A percentile compares a stretch with the other conserved stretches of the same genome.
phyloP scores from a whole-genome alignment of 2,888 invertebrate genomes.

The Rhynchonema sp. region DNA sequence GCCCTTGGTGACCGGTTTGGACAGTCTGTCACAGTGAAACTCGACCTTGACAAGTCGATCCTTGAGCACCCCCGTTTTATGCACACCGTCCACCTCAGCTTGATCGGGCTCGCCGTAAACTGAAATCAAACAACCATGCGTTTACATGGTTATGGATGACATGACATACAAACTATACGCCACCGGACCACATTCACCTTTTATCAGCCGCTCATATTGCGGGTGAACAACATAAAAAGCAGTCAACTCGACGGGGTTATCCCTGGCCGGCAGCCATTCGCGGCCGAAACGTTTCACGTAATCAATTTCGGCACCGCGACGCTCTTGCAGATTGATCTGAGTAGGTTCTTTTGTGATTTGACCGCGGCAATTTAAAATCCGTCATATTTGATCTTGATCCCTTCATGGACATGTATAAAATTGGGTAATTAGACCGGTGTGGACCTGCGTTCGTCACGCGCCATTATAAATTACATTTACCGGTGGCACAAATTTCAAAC shows the following conservation, averaged over 20 bases:
- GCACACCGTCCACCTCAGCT: not conserved
- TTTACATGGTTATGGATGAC: not conserved
- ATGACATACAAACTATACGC: not conserved
- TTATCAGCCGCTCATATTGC: not conserved
- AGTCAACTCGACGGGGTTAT: not conserved
- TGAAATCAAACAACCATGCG: not conserved
- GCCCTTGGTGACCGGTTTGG: not conserved
- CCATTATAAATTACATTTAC: too few species aligned
- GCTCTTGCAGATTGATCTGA: conserved; percentile 46
- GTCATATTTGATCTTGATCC: too few species aligned
- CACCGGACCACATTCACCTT: not conserved
- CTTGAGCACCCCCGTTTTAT: not conserved
- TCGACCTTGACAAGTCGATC: not conserved
- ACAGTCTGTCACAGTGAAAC: not conserved
- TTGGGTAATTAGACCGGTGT: not conserved
- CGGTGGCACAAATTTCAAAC: not conserved
- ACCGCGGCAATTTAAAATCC: too few species aligned
- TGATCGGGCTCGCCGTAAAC: not conserved
- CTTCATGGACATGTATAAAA: too few species aligned
- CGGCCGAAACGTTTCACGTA: conserved; percentile 45
- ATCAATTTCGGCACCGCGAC: conserved; percentile 71
- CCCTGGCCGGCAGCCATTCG: not conserved
- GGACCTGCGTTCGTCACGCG: too few species aligned
- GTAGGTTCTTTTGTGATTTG: too few species aligned
- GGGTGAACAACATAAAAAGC: not conserved